Percentiles rank a stretch among this genome's conserved stretches.
Conservation (phyloP, 2,113 vertebrate genomes). For the rat (Rattus norvegicus) region GRCr8 NC_086023.1:51760001-51760500, state of each 20-base stretch:
- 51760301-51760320: background rate
- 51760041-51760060: background rate
- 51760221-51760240: no score
- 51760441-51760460: background rate
- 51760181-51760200: no score
- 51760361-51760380: background rate
- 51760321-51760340: conserved; percentile 28
- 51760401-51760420: background rate
- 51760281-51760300: background rate
- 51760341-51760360: background rate
- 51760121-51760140: no score
- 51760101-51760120: no score
- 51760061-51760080: background rate
- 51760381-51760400: background rate
- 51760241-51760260: no score
- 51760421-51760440: background rate
- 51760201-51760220: no score
- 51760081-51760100: no score
- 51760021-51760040: background rate
- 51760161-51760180: no score
- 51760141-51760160: no score
- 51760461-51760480: background rate
- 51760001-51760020: background rate
- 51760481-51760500: background rate
- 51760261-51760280: no score